Conservation (phyloP, 2,113 vertebrate species). For the Odobenus rosmarus region DNA sequence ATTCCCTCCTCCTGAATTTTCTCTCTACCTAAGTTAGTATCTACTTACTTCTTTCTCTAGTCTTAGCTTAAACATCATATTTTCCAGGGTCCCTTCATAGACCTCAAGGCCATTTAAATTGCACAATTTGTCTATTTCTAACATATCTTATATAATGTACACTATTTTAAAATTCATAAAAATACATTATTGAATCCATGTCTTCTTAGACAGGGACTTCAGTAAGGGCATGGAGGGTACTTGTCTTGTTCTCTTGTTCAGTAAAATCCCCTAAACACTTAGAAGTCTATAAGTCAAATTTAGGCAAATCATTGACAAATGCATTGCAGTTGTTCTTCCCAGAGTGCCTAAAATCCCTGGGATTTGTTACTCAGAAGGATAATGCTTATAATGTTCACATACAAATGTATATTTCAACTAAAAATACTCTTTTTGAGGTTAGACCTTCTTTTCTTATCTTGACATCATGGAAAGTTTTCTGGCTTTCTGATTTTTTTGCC, state of each 20-base stretch:
- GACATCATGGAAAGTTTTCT: not conserved
- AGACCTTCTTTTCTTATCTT: not conserved
- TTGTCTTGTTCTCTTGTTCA: not conserved
- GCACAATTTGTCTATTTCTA: not conserved
- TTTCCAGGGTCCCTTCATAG: not conserved
- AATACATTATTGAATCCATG: not conserved
- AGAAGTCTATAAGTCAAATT: not conserved
- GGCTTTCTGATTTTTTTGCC: not conserved
- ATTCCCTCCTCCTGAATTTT: not conserved
- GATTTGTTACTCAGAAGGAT: not conserved
- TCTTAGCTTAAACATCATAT: not conserved
- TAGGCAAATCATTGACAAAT: not conserved
- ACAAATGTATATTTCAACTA: not conserved
- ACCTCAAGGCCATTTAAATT: not conserved
- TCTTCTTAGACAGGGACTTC: not conserved
- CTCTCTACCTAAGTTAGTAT: not conserved
- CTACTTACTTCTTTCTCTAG: not conserved
- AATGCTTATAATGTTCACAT: not conserved
- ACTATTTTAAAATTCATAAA: not conserved
- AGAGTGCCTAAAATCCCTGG: not conserved
- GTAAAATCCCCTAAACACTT: not conserved
- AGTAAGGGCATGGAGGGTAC: accelerated
- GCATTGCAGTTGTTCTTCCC: not conserved
- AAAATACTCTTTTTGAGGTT: not conserved
- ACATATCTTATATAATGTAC: not conserved